Base-by-base conservation (phyloP, 2,888 invertebrate species). In the Pyrrhia umbra region DNA sequence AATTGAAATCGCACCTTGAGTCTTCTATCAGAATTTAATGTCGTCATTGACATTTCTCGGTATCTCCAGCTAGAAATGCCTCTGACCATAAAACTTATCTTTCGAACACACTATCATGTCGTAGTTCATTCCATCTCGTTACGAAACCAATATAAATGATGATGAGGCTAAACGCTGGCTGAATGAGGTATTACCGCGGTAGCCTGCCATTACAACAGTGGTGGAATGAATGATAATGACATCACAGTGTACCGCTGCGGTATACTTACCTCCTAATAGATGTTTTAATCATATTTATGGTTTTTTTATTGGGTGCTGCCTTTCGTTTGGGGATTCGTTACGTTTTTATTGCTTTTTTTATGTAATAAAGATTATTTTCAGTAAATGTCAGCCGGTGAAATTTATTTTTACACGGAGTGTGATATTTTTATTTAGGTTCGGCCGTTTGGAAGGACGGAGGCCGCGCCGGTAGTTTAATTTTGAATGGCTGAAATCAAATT, bases 271-370 rank as follows among this genome's bases (percentile, higher is more conserved):
- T 51, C 51, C 27, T 59, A 62, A 59, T 57, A 49, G 61, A 49
- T 37, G 15, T 46, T 66, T 65, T 49, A 65, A 77, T 62, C 55
- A 77, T 69, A 56, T 69, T 75, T 62, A 77, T 59, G 55, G 9
- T 43, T 46, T 42, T 56, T 58, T 75, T 66, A 77, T 58, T 59
- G 23, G 40, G 69, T 52, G 39, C 13, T 16, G 20, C 45, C 56
- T 57, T 56, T 49, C 47, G 42, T 34, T 49, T 42, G 60, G 6
- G 42, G 47, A 42, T 65, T 68, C 59, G 40, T 42, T 47, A 16
- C 9, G 13, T 15, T 50, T 74, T 69, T 42, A 69, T 69, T 60
- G 49, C 43, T 43, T 49, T 77, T 30, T 52, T 47, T 45, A 70
- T 60, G 75, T 56, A 42, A 60, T 62, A 59, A 72, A 76, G 55